Evolutionary conservation across 2,113 vertebrate genomes (phyloP), one percentile per base, ranked within the genome.

Genomic region (Hepsetus odoe): DNA sequence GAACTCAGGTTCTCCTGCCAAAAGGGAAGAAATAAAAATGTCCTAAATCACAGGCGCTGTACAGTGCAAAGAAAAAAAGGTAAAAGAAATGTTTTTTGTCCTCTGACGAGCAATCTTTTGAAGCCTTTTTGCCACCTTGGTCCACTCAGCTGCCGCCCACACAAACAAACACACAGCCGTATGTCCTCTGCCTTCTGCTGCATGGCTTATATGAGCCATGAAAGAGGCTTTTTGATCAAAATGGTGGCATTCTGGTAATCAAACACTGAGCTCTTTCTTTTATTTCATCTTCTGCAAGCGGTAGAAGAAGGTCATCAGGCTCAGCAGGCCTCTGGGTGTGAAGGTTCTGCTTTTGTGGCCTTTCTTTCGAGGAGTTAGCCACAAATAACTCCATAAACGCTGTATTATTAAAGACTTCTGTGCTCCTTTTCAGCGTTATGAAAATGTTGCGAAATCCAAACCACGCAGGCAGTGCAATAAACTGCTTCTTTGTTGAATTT

Each of bases 241-340:
- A 65, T 84, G 69, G 70, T 86, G 86, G 79, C 87, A 90, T 90
- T 88, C 86, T 88, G 86, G 79, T 86, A 90, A 90, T 88, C 86
- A 88, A 84, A 86, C 86, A 83, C 73, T 80, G 80, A 84, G 80
- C 80, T 81, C 32, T 65, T 38, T 38, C n/a, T n/a, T 65, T 22
- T 22, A 0, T 9, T 24, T 69, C 83, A 81, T 81, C 85, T 85
- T 85, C 86, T 80, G 86, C 84, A 86, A 87, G 84, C 85, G 67
- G 51, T 49, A 69, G 74, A n/a, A 86, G 84, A 90, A 90, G 89
- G 86, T 88, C 88, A 88, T 32, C 1, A 18, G 32, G 16, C 32
- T 64, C 20, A 18, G 82, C 64, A 72, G 30, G 42, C 49, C 26
- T 58, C 14, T 13, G 61, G 30, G 28, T 76, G 26, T 53, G 44